Base-by-base conservation (phyloP, 2,797 vertebrate genomes). In the Nothura maculosa region DNA sequence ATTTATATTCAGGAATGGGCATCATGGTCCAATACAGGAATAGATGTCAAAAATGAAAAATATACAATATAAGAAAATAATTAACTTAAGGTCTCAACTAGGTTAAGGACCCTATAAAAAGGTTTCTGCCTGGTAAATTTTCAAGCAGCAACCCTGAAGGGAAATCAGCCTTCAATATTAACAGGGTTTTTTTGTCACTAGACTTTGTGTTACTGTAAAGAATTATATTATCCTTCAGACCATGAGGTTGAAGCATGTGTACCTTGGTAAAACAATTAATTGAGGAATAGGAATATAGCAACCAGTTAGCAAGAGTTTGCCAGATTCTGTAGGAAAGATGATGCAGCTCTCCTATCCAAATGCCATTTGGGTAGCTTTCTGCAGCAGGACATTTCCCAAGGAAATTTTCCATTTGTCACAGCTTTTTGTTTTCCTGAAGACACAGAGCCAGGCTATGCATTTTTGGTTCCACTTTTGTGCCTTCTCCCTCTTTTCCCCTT, bases 401-500 rank as follows among this genome's bases (percentile, higher is more conserved):
- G 38, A 2, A 1, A 62, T 47, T 48, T 91, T 54, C 27, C 3
- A 3, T 19, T 21, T 22, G 21, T 85, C 3, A 4, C 12, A 79
- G 5, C 3, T 83, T 74, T 52, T 21, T 47, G 10, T 60, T 91
- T 86, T 90, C 25, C 24, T 43, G 54, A 60, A 50, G 45, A 20
- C 47, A n/a, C 28, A 34, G 80, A 38, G 4, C 3, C 24, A 57
- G 22, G 40, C 9, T 45, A 67, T 5, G 3, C 27, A 38, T 77
- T 81, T 81, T 80, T 2, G 47, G 55, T 76, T 54, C 38, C 25
- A 36, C 4, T 17, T 70, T 58, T 27, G 6, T 80, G 34, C 32
- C 68, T 82, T 93, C 52, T 24, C 47, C 80, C 32, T 91, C 81
- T 88, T 78, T 74, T 43, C 45, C 40, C 27, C 45, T 90, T 85